phyloP scores from a whole-genome alignment of 2,888 invertebrate species.

The Liopterus haemorrhoidalis region DNA sequence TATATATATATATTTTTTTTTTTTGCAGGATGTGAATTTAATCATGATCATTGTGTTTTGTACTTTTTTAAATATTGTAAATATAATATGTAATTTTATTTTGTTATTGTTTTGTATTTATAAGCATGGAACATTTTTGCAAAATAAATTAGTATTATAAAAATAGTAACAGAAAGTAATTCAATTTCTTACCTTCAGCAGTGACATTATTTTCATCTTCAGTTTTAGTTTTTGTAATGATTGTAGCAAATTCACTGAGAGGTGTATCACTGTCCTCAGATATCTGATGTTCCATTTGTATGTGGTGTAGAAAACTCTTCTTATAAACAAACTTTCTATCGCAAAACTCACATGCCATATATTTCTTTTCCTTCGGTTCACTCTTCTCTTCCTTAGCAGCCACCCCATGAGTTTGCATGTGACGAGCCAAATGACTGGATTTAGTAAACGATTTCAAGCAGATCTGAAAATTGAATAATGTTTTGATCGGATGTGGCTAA shows the following conservation, averaged over 20 bases:
- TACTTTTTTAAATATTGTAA: neutral
- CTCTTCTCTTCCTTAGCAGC: conserved; percentile 18
- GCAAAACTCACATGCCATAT: conserved; percentile 46
- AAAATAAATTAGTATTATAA: too few relatives aligned
- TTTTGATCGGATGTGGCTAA: neutral
- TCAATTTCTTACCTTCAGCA: conserved; percentile 4
- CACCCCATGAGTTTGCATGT: conserved; percentile 39
- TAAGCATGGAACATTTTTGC: too few relatives aligned
- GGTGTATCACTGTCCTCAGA: conserved; percentile 36
- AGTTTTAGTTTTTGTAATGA: conserved; percentile 14
- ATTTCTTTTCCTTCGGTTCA: conserved; percentile 26
- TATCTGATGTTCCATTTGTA: conserved; percentile 45
- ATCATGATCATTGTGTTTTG: too few relatives aligned
- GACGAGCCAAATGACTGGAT: conserved; percentile 39
- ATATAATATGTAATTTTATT: neutral
- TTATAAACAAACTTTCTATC: conserved; percentile 46
- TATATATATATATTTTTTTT: too few relatives aligned
- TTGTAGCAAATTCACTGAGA: conserved; percentile 21
- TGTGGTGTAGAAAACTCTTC: conserved; percentile 45
- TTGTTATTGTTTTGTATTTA: too few relatives aligned
- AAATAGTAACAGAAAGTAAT: too few relatives aligned
- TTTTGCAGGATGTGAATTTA: too few relatives aligned
- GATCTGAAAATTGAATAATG: conserved; percentile 33
- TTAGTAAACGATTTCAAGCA: conserved; percentile 42
- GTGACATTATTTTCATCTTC: conserved; percentile 3